Evolutionary conservation across 2,113 vertebrate species (phyloP).

Genomic region (Burhinus oedicnemus): DNA sequence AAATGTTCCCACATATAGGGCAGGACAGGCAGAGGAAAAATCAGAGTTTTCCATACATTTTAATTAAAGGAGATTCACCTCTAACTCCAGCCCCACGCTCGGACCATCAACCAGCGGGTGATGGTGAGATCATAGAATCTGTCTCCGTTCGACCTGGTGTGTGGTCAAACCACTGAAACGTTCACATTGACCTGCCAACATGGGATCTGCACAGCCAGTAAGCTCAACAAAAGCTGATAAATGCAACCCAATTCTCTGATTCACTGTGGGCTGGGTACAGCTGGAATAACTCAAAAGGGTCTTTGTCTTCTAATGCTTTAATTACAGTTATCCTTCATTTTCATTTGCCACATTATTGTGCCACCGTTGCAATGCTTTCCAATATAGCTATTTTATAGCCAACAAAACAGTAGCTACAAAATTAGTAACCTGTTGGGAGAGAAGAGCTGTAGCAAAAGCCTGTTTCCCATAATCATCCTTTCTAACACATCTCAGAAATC

Average conservation of each 20-base stretch:
- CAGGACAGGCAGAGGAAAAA: not conserved
- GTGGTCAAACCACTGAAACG: not conserved
- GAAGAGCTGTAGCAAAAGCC: not conserved
- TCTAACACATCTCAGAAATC: not conserved
- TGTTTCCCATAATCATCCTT: not conserved
- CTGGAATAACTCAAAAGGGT: not conserved
- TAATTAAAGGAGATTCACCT: conserved; percentile 28
- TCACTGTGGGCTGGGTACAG: not conserved
- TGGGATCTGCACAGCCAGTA: conserved; percentile 11
- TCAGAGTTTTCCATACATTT: not conserved
- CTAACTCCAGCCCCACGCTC: not conserved
- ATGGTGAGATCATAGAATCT: not conserved
- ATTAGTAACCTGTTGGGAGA: not conserved
- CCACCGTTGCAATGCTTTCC: not conserved
- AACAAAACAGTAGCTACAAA: not conserved
- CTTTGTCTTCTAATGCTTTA: not conserved
- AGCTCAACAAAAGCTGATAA: not conserved
- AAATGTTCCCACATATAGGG: not conserved
- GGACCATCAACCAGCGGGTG: conserved; percentile 39
- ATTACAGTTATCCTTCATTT: not conserved
- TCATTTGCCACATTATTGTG: not conserved
- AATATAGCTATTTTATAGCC: not conserved
- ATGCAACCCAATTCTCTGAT: not conserved
- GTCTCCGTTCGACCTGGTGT: not conserved
- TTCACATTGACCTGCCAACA: conserved; percentile 12